phyloP scores from a whole-genome alignment of 2,888 invertebrate species.

The Crossocerus cetratus region DNA sequence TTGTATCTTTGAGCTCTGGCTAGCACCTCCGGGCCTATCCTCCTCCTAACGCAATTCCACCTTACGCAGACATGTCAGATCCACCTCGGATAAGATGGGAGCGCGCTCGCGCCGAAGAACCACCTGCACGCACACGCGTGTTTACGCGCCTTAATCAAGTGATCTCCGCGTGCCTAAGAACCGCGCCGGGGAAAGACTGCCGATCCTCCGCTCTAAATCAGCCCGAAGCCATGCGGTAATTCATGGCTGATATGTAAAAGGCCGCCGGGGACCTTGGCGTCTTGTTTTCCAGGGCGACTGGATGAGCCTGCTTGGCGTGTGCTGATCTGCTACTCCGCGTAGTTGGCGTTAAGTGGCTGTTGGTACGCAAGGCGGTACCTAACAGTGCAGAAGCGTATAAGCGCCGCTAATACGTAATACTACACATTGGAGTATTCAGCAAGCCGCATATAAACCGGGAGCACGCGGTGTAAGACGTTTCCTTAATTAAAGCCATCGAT shows the following conservation, averaged over 20 bases:
- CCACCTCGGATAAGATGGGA: background rate
- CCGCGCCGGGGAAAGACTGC: background rate
- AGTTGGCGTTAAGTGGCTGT: too few relatives aligned
- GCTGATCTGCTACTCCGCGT: too few relatives aligned
- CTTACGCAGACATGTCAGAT: background rate
- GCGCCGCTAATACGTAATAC: background rate
- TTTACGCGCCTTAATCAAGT: background rate
- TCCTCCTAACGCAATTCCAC: background rate
- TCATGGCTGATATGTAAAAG: too few relatives aligned
- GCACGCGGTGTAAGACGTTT: conserved; percentile 50
- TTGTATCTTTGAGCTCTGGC: background rate
- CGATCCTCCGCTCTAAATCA: too few relatives aligned
- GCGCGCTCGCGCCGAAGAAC: background rate
- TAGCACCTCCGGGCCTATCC: background rate
- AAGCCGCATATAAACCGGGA: conserved; percentile 36
- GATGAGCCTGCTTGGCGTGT: too few relatives aligned
- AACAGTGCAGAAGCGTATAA: background rate
- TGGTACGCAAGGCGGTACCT: too few relatives aligned
- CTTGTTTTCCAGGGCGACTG: too few relatives aligned
- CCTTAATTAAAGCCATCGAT: conserved; percentile 66
- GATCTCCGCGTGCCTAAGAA: conserved; percentile 11
- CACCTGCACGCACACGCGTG: background rate
- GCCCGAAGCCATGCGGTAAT: too few relatives aligned
- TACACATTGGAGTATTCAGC: conserved; percentile 45
- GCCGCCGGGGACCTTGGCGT: too few relatives aligned